These are phyloP conservation scores for Brachypodius melanocephalos DNA, from an alignment of 2,113 vertebrate species.

Conservation along the genomic window DNA sequence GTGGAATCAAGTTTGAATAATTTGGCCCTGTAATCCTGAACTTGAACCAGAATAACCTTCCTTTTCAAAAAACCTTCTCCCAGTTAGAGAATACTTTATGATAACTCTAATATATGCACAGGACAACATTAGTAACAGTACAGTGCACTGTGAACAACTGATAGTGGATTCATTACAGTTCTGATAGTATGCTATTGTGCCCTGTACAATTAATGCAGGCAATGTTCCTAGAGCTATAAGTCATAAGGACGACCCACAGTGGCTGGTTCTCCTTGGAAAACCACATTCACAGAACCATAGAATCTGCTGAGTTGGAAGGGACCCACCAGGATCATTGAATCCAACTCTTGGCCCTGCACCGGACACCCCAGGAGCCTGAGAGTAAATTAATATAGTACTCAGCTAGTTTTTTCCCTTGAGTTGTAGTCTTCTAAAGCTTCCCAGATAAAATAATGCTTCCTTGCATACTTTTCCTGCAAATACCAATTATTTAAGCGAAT, in stretches of 20 bases:
- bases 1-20: not conserved
- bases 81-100: not conserved
- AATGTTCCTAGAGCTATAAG: conserved; percentile 49
- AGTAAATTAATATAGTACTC: not conserved
- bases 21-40: not conserved
- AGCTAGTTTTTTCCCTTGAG: not conserved
- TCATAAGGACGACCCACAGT: conserved; percentile 45
- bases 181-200: conserved; percentile 48
- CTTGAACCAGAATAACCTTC: not conserved
- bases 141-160: conserved; percentile 25
- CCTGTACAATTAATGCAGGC: conserved; percentile 40
- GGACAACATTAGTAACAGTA: not conserved
- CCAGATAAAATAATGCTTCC: not conserved
- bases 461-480: not conserved
- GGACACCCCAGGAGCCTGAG: not conserved
- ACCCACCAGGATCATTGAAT: not conserved
- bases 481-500: not conserved
- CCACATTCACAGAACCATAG: not conserved
- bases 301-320: not conserved
- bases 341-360: not conserved
- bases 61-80: not conserved
- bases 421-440: not conserved
- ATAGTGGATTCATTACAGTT: conserved; percentile 43
- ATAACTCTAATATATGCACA: not conserved
- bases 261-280: conserved; percentile 47